These are phyloP conservation scores for Mythimna ferrago DNA, from an alignment of 2,888 invertebrate genomes.

Conservation along the genomic window DNA sequence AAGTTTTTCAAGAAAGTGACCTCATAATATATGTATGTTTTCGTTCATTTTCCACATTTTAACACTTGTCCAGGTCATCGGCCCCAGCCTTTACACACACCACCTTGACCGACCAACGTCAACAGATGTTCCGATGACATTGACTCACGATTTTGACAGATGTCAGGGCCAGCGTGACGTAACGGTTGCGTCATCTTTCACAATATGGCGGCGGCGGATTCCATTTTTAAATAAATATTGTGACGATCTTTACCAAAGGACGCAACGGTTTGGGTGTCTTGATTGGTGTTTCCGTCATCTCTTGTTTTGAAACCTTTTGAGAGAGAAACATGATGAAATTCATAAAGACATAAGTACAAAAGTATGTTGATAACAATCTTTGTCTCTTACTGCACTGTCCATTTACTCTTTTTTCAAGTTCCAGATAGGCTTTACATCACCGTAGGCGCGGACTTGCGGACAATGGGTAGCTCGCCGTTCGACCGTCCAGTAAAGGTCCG, in stretches of 20 bases:
- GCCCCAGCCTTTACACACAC: conserved; percentile 3
- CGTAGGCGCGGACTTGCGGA: no score
- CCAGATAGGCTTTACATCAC: not conserved
- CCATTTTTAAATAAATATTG: conserved; percentile 43
- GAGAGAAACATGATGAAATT: not conserved
- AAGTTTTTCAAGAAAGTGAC: not conserved
- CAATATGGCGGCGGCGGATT: conserved; percentile 33
- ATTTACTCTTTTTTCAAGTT: not conserved
- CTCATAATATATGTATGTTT: not conserved
- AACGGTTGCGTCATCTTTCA: conserved; percentile 48
- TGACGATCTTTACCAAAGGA: conserved; percentile 7
- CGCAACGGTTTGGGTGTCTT: not conserved
- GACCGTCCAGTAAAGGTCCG: no score
- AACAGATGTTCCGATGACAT: conserved; percentile 53
- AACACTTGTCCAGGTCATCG: conserved; percentile 25
- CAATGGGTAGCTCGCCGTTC: no score
- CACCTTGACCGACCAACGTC: conserved; percentile 49
- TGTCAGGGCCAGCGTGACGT: conserved; percentile 51
- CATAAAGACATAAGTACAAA: not conserved
- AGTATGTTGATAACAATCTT: not conserved
- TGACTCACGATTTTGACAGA: conserved; percentile 50
- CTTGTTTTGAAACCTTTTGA: not conserved
- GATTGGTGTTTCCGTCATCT: conserved; percentile 8
- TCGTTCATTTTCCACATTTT: not conserved
- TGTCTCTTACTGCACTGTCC: not conserved